phyloP scores from a whole-genome alignment of 2,113 vertebrate genomes.

The Cairina moschata region DNA sequence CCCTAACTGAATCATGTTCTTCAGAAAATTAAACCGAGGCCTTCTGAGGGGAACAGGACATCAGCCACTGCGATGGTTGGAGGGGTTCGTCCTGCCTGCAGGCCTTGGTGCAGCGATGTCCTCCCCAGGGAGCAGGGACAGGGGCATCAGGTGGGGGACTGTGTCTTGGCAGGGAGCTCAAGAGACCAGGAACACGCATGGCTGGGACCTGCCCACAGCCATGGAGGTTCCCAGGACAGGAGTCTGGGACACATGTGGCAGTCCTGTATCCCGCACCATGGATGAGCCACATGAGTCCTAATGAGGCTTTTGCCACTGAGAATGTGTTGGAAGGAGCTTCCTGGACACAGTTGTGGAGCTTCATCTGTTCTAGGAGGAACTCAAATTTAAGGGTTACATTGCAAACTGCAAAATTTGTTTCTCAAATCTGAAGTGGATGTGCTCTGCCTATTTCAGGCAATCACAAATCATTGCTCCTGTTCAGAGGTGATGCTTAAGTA shows the following conservation, averaged over 20 bases:
- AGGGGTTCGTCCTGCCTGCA: background rate
- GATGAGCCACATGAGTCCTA: background rate
- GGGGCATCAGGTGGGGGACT: rapidly evolving
- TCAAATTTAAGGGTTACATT: background rate
- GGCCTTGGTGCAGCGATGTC: background rate
- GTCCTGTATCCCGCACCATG: background rate
- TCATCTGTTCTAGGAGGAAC: background rate
- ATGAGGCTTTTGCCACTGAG: background rate
- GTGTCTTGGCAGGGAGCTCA: background rate
- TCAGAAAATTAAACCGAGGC: background rate
- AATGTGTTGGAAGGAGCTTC: background rate
- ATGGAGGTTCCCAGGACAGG: background rate
- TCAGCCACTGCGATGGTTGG: background rate
- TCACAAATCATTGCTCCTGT: background rate
- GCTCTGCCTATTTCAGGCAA: background rate
- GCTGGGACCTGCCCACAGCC: background rate
- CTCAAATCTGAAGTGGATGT: background rate
- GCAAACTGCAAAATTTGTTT: background rate
- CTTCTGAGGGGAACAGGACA: background rate
- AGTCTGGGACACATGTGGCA: background rate
- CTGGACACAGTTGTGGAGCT: background rate
- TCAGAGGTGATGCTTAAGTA: background rate
- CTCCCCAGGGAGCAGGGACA: background rate
- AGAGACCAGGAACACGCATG: background rate
- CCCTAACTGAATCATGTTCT: background rate